Evolutionary conservation across 2,888 invertebrate species (phyloP).

Genomic region (Stramonita haemastoma): DNA sequence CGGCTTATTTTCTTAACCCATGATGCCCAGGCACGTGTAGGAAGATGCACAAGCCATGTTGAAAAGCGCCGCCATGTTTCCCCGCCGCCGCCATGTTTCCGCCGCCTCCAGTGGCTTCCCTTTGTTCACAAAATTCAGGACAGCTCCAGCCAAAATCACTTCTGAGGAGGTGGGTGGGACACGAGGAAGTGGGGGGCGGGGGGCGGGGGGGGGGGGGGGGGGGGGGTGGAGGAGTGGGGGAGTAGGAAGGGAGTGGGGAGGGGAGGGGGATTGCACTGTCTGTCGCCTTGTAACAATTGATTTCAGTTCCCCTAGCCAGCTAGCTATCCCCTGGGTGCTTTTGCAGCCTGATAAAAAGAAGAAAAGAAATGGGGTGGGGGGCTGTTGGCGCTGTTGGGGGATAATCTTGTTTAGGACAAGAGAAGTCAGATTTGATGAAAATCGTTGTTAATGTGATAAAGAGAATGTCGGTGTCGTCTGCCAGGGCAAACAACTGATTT

Average conservation of each 20-base stretch:
- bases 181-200: too few relatives aligned
- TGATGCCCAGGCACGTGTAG: neutral
- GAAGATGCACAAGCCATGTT: neutral
- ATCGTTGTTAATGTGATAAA: neutral
- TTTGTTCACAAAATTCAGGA: neutral
- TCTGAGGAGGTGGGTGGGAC: too few relatives aligned
- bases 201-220: too few relatives aligned
- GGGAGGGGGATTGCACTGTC: neutral
- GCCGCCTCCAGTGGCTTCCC: neutral
- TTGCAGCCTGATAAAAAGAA: too few relatives aligned
- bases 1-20: neutral
- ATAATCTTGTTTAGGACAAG: neutral
- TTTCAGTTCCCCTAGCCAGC: too few relatives aligned
- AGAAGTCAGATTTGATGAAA: neutral
- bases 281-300: too few relatives aligned
- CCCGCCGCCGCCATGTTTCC: neutral
- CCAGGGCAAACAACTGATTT: too few relatives aligned
- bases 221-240: neutral
- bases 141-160: too few relatives aligned
- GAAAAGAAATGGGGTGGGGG: too few relatives aligned
- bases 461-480: neutral
- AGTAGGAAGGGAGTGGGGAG: neutral
- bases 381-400: too few relatives aligned
- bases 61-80: neutral
- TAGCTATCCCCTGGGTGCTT: too few relatives aligned